Conservation (phyloP, 1,140 invertebrate species). For the Platyscapa corneri region DNA sequence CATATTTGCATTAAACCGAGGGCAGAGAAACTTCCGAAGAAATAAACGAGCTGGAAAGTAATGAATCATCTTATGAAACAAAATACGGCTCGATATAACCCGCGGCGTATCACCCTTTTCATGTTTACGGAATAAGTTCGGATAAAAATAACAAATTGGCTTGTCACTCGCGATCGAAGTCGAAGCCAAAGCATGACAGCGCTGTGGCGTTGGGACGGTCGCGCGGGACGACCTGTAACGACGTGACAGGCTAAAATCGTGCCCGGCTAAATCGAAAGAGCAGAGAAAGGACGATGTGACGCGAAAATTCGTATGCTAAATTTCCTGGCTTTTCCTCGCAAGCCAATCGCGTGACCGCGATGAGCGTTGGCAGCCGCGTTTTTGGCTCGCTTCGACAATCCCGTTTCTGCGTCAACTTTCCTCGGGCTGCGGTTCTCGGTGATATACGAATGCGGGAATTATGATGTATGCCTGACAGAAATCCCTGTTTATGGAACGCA, state of each 20-base stretch:
- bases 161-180: slow-evolving; percentile 62
- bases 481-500: not conserved
- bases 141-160: slow-evolving; percentile 62
- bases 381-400: not conserved
- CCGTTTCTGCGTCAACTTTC: too few species aligned
- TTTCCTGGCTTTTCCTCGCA: not conserved
- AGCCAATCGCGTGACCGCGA: not conserved
- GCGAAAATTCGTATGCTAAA: too few species aligned
- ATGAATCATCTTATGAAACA: not conserved
- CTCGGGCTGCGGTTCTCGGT: too few species aligned
- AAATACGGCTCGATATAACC: not conserved
- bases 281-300: too few species aligned
- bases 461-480: too few species aligned
- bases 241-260: too few species aligned
- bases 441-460: too few species aligned
- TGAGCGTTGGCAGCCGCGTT: not conserved
- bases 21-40: not conserved
- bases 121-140: slow-evolving; percentile 40
- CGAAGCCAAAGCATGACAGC: too few species aligned
- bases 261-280: too few species aligned
- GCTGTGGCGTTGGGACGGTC: too few species aligned
- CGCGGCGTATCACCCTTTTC: not conserved
- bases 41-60: not conserved
- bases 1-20: not conserved
- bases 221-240: not conserved